Conservation (phyloP, 1,140 invertebrate species). For the Ceratitis capitata region DNA sequence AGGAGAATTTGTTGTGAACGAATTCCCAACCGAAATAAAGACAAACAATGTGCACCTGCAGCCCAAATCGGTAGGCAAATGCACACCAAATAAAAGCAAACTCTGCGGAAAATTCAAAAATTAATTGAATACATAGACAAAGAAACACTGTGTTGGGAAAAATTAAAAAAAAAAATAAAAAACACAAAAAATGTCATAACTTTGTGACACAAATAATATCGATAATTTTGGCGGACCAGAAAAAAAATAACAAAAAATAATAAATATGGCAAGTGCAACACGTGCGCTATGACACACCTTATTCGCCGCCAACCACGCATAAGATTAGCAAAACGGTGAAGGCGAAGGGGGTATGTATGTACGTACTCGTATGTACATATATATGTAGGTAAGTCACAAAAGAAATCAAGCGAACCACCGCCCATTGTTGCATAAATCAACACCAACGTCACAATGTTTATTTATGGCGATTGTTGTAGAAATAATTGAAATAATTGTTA, state of each 20-base stretch:
- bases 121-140: not conserved
- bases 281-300: not conserved
- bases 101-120: too few relatives aligned
- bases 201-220: not conserved
- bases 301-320: too few relatives aligned
- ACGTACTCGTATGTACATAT: too few relatives aligned
- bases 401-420: not conserved
- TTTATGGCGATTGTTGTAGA: not conserved
- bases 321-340: too few relatives aligned
- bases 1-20: too few relatives aligned
- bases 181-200: not conserved
- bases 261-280: not conserved
- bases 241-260: not conserved
- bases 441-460: not conserved
- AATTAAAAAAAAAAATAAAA: not conserved
- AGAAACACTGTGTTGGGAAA: not conserved
- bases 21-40: too few relatives aligned
- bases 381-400: not conserved
- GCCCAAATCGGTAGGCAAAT: too few relatives aligned
- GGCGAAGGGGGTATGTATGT: too few relatives aligned
- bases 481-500: conserved; percentile 30
- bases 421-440: conserved; percentile 27
- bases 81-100: too few relatives aligned
- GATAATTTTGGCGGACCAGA: not conserved
- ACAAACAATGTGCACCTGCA: too few relatives aligned